Evolutionary conservation across 1,140 invertebrate genomes (phyloP), one percentile per base, ranked within the genome.

Genomic region (Pemphigus obesinymphae): DNA sequence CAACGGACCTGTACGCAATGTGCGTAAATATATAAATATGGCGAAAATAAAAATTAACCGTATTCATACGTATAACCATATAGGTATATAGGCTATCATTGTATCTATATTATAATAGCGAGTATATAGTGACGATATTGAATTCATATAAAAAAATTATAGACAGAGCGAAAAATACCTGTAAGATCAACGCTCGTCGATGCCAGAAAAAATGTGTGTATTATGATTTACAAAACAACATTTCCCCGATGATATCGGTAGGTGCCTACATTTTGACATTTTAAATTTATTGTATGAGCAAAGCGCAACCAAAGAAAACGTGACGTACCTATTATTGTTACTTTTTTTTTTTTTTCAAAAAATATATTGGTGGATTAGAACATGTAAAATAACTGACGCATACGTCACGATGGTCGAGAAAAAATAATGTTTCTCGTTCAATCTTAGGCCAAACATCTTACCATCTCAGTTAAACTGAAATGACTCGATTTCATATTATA

Each of bases 341-440:
- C 10, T 5, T 40, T 40, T 5, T 40, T 40, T 66, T 66, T 66
- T 66, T 34, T 20, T 34, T 17, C 29, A 31, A 2, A n/a, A 13
- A 66, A 40, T 37, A 40, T 23, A 37, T 23, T 13, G n/a, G n/a
- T 43, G 34, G 20, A 66, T 34, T 70, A 70, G 43, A 70, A n/a
- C 1, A 70, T 26, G 23, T 11, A 68, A 26, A 70, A 23, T 23
- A 40, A 23, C 37, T 43, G 13, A 70, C 66, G 13, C 66, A 6
- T 70, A n/a, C n/a, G n/a, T 23, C n/a, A 26, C 29, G 34, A 70
- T 20, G 40, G 37, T 43, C 37, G 34, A 70, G 66, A 70, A 70
- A 70, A 70, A 70, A 43, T 70, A 70, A 70, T 43, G 23, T 70
- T 40, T n/a, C 34, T 34, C 34, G 34, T 68, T 70, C 66, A 70